phyloP scores from a whole-genome alignment of 2,888 invertebrate genomes.

The Sisyra terminalis region DNA sequence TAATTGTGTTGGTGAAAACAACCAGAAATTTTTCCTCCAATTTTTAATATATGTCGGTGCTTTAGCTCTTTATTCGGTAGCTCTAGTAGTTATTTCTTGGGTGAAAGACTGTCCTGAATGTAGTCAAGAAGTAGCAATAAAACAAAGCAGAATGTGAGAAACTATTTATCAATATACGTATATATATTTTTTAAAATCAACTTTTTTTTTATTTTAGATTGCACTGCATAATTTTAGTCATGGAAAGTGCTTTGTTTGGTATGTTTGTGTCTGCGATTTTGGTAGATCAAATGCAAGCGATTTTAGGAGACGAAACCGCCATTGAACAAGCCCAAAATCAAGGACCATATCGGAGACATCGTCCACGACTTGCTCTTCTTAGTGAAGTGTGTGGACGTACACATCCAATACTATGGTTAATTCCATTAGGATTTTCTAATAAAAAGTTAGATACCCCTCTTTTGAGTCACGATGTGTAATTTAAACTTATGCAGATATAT shows the following conservation, averaged over 20 bases:
- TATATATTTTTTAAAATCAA: neutral
- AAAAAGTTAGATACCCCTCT: conserved; percentile 23
- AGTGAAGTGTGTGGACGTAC: conserved; percentile 65
- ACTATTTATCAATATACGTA: neutral
- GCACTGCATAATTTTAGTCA: conserved; percentile 62
- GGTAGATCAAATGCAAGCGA: conserved; percentile 71
- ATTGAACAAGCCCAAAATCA: conserved; percentile 60
- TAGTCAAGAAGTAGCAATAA: conserved; percentile 41
- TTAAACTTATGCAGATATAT: neutral
- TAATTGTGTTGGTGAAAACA: conserved; percentile 82
- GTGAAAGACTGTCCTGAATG: conserved; percentile 50
- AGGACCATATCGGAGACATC: conserved; percentile 44
- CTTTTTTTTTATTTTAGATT: conserved; percentile 36
- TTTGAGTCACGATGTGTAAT: conserved; percentile 25
- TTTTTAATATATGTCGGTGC: conserved; percentile 67
- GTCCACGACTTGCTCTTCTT: conserved; percentile 44
- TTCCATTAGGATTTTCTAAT: conserved; percentile 44
- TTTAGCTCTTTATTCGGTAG: conserved; percentile 46
- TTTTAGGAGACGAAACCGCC: conserved; percentile 69
- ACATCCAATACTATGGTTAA: conserved; percentile 52
- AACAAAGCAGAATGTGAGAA: conserved; percentile 58
- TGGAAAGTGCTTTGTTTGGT: conserved; percentile 73
- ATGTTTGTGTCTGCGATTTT: conserved; percentile 77
- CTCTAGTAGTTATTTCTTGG: conserved; percentile 58
- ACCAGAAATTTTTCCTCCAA: conserved; percentile 84